Conservation (phyloP, 2,113 vertebrate genomes). For the Diadophis punctatus region DNA sequence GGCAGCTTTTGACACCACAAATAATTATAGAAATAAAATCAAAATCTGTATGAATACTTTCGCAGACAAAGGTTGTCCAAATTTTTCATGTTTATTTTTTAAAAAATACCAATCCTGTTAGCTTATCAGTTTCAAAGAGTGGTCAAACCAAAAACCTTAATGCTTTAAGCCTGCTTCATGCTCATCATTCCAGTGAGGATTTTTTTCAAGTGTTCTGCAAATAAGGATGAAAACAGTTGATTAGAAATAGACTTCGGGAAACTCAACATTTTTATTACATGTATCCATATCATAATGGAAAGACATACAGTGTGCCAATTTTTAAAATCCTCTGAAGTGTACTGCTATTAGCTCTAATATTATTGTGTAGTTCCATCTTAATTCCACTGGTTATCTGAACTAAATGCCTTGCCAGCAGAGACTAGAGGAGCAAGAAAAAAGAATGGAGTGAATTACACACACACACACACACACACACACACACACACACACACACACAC, state of each 20-base stretch:
- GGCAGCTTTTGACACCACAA: not conserved
- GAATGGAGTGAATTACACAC: rapidly evolving
- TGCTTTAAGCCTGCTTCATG: constrained; percentile 47
- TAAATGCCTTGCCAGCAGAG: constrained; percentile 38
- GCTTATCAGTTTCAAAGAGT: constrained; percentile 18
- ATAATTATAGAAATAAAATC: not conserved
- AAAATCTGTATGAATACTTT: constrained; percentile 3
- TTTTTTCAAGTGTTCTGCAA: constrained; percentile 59
- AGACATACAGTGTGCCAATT: constrained; percentile 35
- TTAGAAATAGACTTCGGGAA: constrained; percentile 51
- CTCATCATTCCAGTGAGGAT: constrained; percentile 49
- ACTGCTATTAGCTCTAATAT: constrained; percentile 58
- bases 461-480: too few species aligned
- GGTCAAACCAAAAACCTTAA: not conserved
- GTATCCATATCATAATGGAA: constrained; percentile 54
- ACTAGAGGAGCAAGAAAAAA: not conserved
- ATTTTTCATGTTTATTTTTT: not conserved
- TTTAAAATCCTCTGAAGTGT: constrained; percentile 55
- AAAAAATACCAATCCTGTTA: not conserved
- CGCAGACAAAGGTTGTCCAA: not conserved
- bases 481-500: too few species aligned
- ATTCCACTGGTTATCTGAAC: constrained; percentile 39
- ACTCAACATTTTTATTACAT: constrained; percentile 63
- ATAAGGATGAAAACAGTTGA: constrained; percentile 54
- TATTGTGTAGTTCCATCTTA: constrained; percentile 41